Base-by-base conservation (phyloP, 2,888 invertebrate genomes). In the Eulithis testata region DNA sequence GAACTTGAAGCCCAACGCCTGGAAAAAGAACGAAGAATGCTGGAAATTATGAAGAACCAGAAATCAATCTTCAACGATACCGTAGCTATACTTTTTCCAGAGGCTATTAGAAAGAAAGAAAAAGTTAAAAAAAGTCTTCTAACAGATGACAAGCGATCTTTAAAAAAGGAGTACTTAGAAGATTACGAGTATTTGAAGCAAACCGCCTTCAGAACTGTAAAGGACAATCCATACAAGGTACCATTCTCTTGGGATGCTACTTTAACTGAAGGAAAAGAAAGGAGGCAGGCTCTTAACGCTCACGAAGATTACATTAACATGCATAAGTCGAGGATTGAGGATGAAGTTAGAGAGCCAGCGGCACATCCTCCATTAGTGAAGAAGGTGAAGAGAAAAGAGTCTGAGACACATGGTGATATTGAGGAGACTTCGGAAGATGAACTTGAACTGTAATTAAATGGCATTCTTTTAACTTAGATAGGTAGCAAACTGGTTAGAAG, bases 41-140 rank as follows among this genome's bases (percentile, higher is more conserved):
- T 91, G 27, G 92, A 94, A 58, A 93, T 94, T 37, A 89, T 95
- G 85, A 93, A 93, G 76, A 91, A 94, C 70, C 94, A 94, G 67
- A 94, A 94, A 69, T 89, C 88, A 5, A 94, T 96, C 71, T 96
- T 96, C 74, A 94, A 95, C 71, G 95, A 96, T 47, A 95, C 95
- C 0, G 94, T 96, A 0, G 94, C 94, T 8, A 93, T 93, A 66
- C 81, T 95, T 11, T 95, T 95, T 73, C 95, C 95, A 0, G 94
- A 95, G 77, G 94, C 94, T 40, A 88, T 94, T 44, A 92, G 93
- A 72, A 92, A 92, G 70, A 85, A 88, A 71, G 86, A 86, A 14
- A 85, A 87, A 70, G 78, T 84, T 4, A 88, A 90, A 55, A 89
- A 89, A 37, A 89, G 93, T 62, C 81, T 93, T 11, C 83, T 94